A percentile compares a stretch with the other conserved stretches of the same genome.
phyloP scores from a whole-genome alignment of 2,797 vertebrate genomes.

The Propithecus perrieri region DNA sequence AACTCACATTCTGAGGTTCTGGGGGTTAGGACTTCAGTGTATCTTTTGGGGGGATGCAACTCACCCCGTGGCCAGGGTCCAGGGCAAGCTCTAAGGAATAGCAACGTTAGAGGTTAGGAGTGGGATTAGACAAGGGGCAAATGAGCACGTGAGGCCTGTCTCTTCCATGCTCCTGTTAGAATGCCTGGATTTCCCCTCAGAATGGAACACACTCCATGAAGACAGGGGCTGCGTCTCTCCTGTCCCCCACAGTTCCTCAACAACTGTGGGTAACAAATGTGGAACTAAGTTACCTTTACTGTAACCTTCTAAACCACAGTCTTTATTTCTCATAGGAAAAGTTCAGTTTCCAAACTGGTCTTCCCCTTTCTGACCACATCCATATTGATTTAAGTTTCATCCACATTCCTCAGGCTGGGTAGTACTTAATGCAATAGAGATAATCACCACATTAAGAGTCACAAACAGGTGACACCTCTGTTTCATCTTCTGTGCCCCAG shows the following conservation, averaged over 20 bases:
- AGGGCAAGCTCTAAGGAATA: neutral
- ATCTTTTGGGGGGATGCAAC: neutral
- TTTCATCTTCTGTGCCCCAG: accelerated
- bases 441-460: neutral
- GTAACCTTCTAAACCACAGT: neutral
- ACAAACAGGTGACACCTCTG: accelerated
- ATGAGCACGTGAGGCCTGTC: neutral
- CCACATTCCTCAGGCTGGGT: neutral
- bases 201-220: neutral
- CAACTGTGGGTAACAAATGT: no score
- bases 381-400: neutral
- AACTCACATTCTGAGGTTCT: neutral
- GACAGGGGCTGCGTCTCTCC: neutral
- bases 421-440: neutral
- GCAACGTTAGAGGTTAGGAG: no score
- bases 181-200: neutral
- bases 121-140: neutral
- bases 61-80: neutral
- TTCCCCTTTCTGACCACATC: neutral
- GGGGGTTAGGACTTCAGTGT: neutral
- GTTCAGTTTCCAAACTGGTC: neutral
- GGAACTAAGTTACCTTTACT: neutral
- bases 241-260: neutral
- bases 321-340: neutral
- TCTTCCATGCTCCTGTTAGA: neutral